Evolutionary conservation across 2,888 invertebrate genomes (phyloP).

Genomic region (Lampropteryx suffumata): DNA sequence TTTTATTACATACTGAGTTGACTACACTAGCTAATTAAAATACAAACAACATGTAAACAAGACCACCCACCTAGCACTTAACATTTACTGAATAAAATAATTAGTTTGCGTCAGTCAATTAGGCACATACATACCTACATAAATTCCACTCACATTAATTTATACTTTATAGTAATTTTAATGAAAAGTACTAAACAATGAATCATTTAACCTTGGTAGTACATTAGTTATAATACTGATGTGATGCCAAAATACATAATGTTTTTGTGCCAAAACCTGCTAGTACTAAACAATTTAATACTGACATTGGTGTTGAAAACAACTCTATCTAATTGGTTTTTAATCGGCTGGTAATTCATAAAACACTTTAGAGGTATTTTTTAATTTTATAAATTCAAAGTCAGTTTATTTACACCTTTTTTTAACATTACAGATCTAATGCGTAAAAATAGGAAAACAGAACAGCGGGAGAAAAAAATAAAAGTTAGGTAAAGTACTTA

Average conservation of each 20-base stretch:
- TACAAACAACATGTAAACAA: slow-evolving; percentile 2
- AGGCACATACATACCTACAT: background rate
- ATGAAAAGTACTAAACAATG: background rate
- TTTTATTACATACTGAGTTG: background rate
- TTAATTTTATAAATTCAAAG: too few relatives aligned
- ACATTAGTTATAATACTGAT: slow-evolving; percentile 22
- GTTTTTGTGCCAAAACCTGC: slow-evolving; percentile 27
- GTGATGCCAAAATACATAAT: slow-evolving; percentile 30
- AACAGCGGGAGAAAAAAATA: too few relatives aligned
- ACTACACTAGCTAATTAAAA: slow-evolving; percentile 8
- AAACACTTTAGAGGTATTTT: too few relatives aligned
- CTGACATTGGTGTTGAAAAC: slow-evolving; percentile 17
- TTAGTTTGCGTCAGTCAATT: background rate
- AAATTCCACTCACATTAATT: background rate
- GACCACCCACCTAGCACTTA: slow-evolving; percentile 9
- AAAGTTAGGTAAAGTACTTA: too few relatives aligned
- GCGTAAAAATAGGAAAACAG: too few relatives aligned
- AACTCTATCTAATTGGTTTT: slow-evolving; percentile 20
- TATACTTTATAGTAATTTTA: background rate
- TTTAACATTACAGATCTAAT: too few relatives aligned
- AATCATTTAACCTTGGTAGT: slow-evolving; percentile 9
- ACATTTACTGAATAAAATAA: slow-evolving; percentile 4
- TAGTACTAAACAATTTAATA: slow-evolving; percentile 9
- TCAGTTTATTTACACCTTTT: too few relatives aligned
- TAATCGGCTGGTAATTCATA: slow-evolving; percentile 14